These are phyloP conservation scores for Datnioides undecimradiatus DNA, from an alignment of 2,113 vertebrate genomes.

Conservation along the genomic window DNA sequence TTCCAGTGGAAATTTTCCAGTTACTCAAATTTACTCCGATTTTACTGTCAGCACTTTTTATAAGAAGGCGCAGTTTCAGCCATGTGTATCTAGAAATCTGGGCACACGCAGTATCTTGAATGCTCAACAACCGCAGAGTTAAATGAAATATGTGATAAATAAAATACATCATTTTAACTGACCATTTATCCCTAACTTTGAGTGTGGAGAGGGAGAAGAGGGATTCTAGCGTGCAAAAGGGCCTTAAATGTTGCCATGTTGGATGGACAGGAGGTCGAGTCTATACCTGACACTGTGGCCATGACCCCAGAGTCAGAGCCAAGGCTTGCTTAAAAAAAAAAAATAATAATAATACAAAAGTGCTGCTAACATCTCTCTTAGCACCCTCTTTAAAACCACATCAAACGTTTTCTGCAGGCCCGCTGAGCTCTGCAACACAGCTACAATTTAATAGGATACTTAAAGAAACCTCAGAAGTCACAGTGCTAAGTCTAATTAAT, in stretches of 20 bases:
- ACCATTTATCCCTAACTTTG: conserved; percentile 10
- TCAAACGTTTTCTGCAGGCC: conserved; percentile 30
- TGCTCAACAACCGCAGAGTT: not conserved
- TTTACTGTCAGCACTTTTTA: not conserved
- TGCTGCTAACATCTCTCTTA: conserved; percentile 20
- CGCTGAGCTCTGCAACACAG: conserved; percentile 60
- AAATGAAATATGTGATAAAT: conserved; percentile 6
- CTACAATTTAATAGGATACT: conserved; percentile 67
- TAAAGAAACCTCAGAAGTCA: conserved; percentile 69
- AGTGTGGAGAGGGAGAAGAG: conserved; percentile 31
- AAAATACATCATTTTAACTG: conserved; percentile 13
- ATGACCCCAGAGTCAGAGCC: conserved; percentile 30
- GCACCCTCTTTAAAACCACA: conserved; percentile 55
- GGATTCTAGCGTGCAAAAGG: not conserved
- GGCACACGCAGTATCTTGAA: conserved; percentile 1
- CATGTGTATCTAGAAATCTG: not conserved
- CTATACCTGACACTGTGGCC: conserved; percentile 12
- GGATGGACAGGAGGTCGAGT: not conserved
- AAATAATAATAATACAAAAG: conserved; percentile 7
- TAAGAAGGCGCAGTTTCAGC: not conserved
- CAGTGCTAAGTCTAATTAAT: conserved; percentile 70
- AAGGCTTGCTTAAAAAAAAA: conserved; percentile 32
- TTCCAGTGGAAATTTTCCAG: not conserved
- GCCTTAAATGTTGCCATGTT: not conserved
- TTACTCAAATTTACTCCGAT: not conserved